Percentiles rank a stretch among this genome's conserved stretches.
Evolutionary conservation across 37 sponge, comb jelly and placozoan genomes (phyloP).

Genomic region (Mnemiopsis leidyi): DNA sequence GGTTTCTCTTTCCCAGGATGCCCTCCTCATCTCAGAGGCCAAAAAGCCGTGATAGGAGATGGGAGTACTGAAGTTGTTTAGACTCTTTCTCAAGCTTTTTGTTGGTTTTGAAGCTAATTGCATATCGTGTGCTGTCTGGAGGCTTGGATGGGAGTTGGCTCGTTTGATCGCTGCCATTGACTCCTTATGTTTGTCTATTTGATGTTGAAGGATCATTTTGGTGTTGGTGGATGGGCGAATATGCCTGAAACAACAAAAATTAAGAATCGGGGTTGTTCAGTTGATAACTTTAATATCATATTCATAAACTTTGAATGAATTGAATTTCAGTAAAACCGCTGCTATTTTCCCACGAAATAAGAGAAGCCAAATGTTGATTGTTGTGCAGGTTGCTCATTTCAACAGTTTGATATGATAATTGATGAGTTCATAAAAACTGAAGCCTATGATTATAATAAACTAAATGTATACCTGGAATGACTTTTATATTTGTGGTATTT

Average conservation of each 20-base stretch:
- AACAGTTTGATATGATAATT: too few species aligned
- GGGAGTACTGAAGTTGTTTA: slow-evolving; percentile 1
- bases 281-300: too few species aligned
- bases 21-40: not conserved
- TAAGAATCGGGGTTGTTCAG: too few species aligned
- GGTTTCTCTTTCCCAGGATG: slow-evolving; percentile 28
- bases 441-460: too few species aligned
- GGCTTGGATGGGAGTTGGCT: slow-evolving; percentile 44
- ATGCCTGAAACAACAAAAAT: not conserved
- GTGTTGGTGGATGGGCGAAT: not conserved
- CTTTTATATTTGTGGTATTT: too few species aligned
- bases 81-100: not conserved
- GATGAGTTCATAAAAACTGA: too few species aligned
- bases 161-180: not conserved
- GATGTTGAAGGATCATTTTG: not conserved
- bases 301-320: too few species aligned
- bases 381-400: too few species aligned
- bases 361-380: too few species aligned
- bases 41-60: slow-evolving; percentile 14
- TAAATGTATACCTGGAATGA: slow-evolving; percentile 15
- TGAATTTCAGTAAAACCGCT: too few species aligned
- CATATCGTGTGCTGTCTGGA: not conserved
- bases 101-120: not conserved
- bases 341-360: too few species aligned
- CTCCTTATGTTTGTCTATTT: not conserved